phyloP scores from a whole-genome alignment of 2,113 vertebrate genomes.

The Silurus meridionalis region DNA sequence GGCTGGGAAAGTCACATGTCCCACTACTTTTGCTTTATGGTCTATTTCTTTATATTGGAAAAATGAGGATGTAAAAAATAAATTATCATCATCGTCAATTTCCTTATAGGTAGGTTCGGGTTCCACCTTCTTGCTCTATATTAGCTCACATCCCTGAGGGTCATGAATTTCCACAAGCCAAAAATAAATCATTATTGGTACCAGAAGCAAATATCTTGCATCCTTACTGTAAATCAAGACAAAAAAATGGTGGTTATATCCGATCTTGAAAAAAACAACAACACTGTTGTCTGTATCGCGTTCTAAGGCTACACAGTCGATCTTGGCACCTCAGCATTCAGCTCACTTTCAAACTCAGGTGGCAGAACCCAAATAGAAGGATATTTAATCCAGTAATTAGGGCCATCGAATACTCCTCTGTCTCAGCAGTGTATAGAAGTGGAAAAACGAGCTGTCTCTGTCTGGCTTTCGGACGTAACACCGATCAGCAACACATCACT shows the following conservation, averaged over 20 bases:
- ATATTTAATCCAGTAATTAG: slow-evolving; percentile 72
- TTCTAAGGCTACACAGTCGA: not conserved
- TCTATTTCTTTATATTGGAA: too few relatives aligned
- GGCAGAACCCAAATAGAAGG: slow-evolving; percentile 55
- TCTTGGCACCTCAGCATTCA: slow-evolving; percentile 60
- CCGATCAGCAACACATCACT: not conserved
- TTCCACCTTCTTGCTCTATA: not conserved
- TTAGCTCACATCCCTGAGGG: not conserved
- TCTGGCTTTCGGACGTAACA: slow-evolving; percentile 13
- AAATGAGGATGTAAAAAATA: too few relatives aligned
- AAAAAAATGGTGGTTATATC: not conserved
- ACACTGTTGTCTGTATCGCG: not conserved
- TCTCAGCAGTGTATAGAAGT: slow-evolving; percentile 55
- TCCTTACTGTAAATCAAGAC: not conserved
- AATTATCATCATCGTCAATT: too few relatives aligned
- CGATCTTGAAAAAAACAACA: not conserved
- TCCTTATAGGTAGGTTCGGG: not conserved
- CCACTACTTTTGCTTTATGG: too few relatives aligned
- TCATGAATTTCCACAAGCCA: not conserved
- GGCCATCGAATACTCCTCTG: slow-evolving; percentile 43
- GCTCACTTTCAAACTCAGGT: slow-evolving; percentile 57
- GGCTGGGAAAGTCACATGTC: too few relatives aligned
- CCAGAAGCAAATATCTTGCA: not conserved
- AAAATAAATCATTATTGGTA: not conserved
- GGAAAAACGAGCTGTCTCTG: slow-evolving; percentile 35